A percentile compares a stretch with the other conserved stretches of the same genome.
Evolutionary conservation across 1,140 invertebrate genomes (phyloP).

Genomic region (Lepidurus couesii): DNA sequence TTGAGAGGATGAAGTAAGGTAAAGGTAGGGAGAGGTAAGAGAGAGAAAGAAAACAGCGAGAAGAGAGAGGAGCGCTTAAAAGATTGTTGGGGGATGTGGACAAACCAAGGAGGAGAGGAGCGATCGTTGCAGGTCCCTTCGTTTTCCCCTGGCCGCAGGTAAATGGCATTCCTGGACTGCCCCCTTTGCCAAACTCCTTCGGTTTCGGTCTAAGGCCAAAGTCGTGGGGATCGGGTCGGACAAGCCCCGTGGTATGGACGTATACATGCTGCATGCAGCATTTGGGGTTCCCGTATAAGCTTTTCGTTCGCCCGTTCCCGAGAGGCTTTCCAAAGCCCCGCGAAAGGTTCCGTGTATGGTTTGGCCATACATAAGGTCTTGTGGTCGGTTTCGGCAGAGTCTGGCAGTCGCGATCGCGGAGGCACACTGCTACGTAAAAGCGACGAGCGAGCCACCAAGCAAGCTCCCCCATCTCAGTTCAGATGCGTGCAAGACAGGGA

Average conservation of each 20-base stretch:
- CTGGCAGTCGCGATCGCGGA: too few species aligned
- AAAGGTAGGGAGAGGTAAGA: neutral
- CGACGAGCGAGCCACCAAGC: neutral
- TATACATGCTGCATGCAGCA: too few species aligned
- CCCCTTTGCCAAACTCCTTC: neutral
- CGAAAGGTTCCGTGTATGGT: too few species aligned
- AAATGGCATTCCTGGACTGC: slow-evolving; percentile 12
- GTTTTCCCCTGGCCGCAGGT: neutral
- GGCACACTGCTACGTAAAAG: too few species aligned
- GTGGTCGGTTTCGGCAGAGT: too few species aligned
- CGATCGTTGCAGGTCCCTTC: neutral
- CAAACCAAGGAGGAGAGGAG: neutral
- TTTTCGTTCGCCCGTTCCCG: too few species aligned
- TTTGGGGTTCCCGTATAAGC: too few species aligned
- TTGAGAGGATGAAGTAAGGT: neutral
- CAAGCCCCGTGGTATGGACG: neutral
- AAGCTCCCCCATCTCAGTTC: neutral
- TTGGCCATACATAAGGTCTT: too few species aligned
- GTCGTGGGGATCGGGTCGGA: neutral
- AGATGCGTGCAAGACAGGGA: neutral
- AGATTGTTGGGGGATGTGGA: neutral
- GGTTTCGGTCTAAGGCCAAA: neutral
- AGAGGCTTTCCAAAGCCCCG: too few species aligned
- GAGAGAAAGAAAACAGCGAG: neutral
- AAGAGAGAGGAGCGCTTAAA: neutral